Evolutionary conservation across 2,113 vertebrate genomes (phyloP), one percentile per base, ranked within the genome.

Genomic region (Ahaetulla prasina): DNA sequence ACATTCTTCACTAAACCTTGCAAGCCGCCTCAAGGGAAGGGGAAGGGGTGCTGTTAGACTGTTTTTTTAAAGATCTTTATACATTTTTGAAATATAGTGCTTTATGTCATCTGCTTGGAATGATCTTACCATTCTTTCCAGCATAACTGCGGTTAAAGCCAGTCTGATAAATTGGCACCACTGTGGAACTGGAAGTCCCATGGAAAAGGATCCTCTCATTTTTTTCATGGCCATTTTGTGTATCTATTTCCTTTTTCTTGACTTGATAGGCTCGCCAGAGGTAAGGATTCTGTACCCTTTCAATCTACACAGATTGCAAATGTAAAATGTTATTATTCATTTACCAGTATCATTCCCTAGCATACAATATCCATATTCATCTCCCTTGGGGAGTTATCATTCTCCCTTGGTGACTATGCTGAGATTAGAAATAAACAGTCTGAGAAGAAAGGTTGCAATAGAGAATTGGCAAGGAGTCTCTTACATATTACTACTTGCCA

Each of bases 111-210:
- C 8, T 50, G 55, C 52, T 93, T 92, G 60, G 74, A 80, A 49
- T 47, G 0, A 16, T 94, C 96, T 96, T 98, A 99, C 99, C 98
- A 0, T 99, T 97, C 30, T 45, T 93, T 74, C 98, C 98, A 80
- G 98, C 98, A 12, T 98, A 98, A 89, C 98, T 98, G 86, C 98
- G 98, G 97, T 99, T 98, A 96, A 99, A 99, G 91, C 99, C 99
- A 0, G 92, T 93, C 2, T 45, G 1, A 87, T 98, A 98, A 95
- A 99, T 98, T 0, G 94, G 84, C 0, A 85, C 92, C 54, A 98
- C 1, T 0, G 97, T 96, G 1, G 4, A 5, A 2, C 4, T 0
- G 20, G 93, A 45, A 2, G 98, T 99, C 57, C 99, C 99, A 0
- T 99, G 99, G 95, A 98, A 99, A 0, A 99, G 97, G 14, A 50